phyloP scores from a whole-genome alignment of 2,113 vertebrate species.

The Brienomyrus brachyistius region DNA sequence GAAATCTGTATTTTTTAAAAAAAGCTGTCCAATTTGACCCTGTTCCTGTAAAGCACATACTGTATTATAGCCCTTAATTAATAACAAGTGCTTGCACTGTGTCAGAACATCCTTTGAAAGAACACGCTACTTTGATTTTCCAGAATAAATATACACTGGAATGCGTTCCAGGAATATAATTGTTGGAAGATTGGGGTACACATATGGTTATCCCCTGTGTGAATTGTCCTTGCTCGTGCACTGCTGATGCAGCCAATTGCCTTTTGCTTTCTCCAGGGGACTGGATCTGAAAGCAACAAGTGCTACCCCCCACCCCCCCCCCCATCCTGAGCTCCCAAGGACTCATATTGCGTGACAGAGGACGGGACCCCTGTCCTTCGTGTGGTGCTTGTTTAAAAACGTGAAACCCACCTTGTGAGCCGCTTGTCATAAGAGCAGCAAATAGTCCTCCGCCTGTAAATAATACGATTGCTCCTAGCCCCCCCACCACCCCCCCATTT shows the following conservation, averaged over 20 bases:
- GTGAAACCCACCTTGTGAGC: no score
- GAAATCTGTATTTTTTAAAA: neutral
- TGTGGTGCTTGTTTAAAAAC: no score
- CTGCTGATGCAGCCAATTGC: neutral
- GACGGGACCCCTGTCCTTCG: no score
- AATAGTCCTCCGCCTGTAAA: no score
- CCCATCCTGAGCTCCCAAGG: no score
- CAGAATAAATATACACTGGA: conserved; percentile 3
- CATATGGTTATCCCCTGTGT: neutral
- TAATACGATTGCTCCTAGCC: neutral
- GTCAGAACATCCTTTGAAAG: conserved; percentile 6
- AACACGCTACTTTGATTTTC: neutral
- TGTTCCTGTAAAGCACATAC: neutral
- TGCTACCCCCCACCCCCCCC: no score
- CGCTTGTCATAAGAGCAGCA: no score
- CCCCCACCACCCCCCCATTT: neutral
- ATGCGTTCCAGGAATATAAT: neutral
- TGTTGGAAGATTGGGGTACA: neutral
- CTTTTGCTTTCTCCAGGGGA: neutral
- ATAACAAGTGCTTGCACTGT: neutral
- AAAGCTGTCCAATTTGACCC: neutral
- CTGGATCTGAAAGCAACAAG: neutral
- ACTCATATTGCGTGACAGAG: no score
- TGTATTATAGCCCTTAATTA: neutral
- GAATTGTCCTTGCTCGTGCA: neutral